Conservation (phyloP, 2,113 vertebrate genomes). For the Podarcis cretensis region DNA sequence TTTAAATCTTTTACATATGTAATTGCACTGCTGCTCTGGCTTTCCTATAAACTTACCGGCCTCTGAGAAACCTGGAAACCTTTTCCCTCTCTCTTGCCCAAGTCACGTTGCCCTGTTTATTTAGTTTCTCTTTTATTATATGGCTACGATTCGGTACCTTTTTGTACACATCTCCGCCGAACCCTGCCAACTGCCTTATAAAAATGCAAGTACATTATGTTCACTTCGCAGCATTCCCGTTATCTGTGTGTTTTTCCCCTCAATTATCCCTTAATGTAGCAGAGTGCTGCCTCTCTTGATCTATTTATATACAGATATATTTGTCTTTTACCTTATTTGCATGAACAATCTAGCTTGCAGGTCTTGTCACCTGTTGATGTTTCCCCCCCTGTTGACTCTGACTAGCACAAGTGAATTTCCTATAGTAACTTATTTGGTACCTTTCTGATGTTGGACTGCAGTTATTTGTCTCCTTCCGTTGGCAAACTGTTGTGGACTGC, state of each 20-base stretch:
- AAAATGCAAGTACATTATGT: constrained; percentile 63
- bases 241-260: constrained; percentile 40
- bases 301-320: constrained; percentile 60
- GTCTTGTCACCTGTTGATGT: constrained; percentile 43
- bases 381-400: constrained; percentile 11
- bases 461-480: constrained; percentile 12
- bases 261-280: constrained; percentile 66
- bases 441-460: constrained; percentile 21
- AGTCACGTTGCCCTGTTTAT: not conserved
- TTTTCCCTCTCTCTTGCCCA: not conserved
- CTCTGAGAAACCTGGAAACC: not conserved
- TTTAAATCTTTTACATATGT: constrained; percentile 18
- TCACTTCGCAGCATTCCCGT: constrained; percentile 60
- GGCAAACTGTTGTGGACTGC: not conserved
- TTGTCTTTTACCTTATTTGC: constrained; percentile 56
- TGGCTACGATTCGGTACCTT: constrained; percentile 49
- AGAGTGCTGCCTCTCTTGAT: constrained; percentile 53
- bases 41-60: not conserved
- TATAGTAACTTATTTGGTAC: not conserved
- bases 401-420: constrained; percentile 37
- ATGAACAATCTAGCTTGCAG: constrained; percentile 48
- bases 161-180: constrained; percentile 45
- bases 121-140: constrained; percentile 45
- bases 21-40: not conserved
- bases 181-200: constrained; percentile 46